Percentiles rank a stretch among this genome's conserved stretches.
Evolutionary conservation across 1,140 invertebrate species (phyloP).

Genomic region (Drosophila dunni): DNA sequence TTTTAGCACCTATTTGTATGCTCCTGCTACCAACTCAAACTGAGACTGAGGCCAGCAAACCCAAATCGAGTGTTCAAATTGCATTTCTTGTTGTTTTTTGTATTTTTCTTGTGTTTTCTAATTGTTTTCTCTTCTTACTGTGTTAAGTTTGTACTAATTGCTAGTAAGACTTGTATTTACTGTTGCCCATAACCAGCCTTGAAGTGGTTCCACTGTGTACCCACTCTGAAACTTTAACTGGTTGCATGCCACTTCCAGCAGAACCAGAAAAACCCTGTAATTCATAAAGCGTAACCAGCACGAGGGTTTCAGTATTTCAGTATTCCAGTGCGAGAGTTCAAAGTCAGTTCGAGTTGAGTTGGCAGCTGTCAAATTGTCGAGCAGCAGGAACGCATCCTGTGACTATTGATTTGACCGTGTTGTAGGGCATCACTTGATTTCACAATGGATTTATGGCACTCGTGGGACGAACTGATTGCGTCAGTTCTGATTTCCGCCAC

Average conservation of each 20-base stretch:
- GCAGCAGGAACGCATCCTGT: slow-evolving; percentile 26
- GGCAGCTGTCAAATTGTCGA: slow-evolving; percentile 35
- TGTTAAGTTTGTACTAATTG: slow-evolving; percentile 20
- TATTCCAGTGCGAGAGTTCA: too few species aligned
- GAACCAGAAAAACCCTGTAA: slow-evolving; percentile 1
- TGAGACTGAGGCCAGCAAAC: slow-evolving; percentile 4
- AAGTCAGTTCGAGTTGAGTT: slow-evolving; percentile 7
- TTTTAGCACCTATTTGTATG: slow-evolving; percentile 26
- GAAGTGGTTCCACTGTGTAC: slow-evolving; percentile 9
- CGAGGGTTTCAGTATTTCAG: too few species aligned
- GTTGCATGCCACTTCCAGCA: slow-evolving; percentile 32
- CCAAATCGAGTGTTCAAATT: slow-evolving; percentile 31
- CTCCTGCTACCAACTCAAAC: not conserved
- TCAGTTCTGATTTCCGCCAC: slow-evolving; percentile 74
- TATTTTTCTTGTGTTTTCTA: slow-evolving; percentile 7
- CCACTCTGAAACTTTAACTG: slow-evolving; percentile 4
- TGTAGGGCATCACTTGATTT: slow-evolving; percentile 59
- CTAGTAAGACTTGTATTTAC: slow-evolving; percentile 30
- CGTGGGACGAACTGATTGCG: slow-evolving; percentile 70
- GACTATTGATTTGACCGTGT: slow-evolving; percentile 57
- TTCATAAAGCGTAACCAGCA: not conserved
- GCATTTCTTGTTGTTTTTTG: slow-evolving; percentile 16
- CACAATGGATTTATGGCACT: slow-evolving; percentile 78
- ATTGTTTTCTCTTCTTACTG: not conserved
- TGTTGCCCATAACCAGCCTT: slow-evolving; percentile 21